phyloP scores from a whole-genome alignment of 2,797 vertebrate species.

The Petrocephalus sullivani region DNA sequence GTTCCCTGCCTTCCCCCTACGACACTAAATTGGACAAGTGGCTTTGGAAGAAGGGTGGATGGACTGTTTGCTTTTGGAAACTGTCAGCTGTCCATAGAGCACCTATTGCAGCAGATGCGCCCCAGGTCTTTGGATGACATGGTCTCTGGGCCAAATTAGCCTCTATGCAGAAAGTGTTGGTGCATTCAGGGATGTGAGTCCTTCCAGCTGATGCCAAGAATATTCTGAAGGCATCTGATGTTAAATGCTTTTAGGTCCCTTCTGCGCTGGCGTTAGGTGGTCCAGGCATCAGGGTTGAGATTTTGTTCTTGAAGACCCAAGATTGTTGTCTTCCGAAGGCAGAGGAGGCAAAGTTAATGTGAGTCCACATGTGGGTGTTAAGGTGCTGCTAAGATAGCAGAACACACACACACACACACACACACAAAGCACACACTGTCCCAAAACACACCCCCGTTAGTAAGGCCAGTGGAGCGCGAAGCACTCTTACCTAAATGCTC shows the following conservation, averaged over 20 bases:
- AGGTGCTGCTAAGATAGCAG: too few species aligned
- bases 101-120: background rate
- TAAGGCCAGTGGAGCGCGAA: background rate
- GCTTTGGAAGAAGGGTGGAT: too few species aligned
- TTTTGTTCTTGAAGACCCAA: background rate
- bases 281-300: background rate
- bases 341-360: background rate
- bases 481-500: constrained; percentile 58
- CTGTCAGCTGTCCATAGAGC: background rate
- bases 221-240: background rate
- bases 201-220: background rate
- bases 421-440: background rate
- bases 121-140: background rate
- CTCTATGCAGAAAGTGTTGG: background rate
- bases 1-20: too few species aligned
- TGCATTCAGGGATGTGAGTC: background rate
- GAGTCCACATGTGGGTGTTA: background rate
- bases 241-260: background rate
- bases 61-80: background rate
- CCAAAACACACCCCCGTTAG: background rate
- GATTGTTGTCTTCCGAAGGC: background rate
- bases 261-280: background rate
- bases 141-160: background rate
- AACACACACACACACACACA: background rate
- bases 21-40: too few species aligned